These are phyloP conservation scores for Osmerus mordax DNA, from an alignment of 2,113 vertebrate genomes.

Conservation along the genomic window DNA sequence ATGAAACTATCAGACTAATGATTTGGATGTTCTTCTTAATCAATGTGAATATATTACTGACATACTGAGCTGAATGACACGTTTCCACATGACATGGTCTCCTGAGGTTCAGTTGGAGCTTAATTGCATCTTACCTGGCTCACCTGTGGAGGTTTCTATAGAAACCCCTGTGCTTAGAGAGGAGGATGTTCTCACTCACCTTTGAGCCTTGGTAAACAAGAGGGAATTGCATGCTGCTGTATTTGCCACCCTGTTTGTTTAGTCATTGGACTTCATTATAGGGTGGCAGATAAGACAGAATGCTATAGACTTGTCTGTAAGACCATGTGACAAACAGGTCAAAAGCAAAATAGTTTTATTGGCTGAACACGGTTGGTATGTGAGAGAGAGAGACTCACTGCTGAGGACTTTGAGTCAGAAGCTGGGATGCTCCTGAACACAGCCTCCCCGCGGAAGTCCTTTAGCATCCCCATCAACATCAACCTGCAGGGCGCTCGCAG, in stretches of 20 bases:
- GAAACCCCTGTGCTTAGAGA: slow-evolving; percentile 55
- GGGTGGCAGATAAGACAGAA: background rate
- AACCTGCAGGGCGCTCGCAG: slow-evolving; percentile 74
- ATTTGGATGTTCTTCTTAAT: too few relatives aligned
- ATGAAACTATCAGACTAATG: too few relatives aligned
- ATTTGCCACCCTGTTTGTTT: slow-evolving; percentile 11
- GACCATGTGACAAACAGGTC: too few relatives aligned
- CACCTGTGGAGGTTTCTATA: slow-evolving; percentile 68
- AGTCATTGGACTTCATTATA: background rate
- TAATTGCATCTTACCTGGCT: slow-evolving; percentile 64
- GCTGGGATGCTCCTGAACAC: slow-evolving; percentile 61
- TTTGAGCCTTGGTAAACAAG: slow-evolving; percentile 64
- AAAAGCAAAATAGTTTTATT: slow-evolving; percentile 6
- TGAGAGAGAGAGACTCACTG: background rate
- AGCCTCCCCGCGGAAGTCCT: slow-evolving; percentile 68
- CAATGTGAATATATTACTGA: background rate
- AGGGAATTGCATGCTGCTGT: slow-evolving; percentile 30
- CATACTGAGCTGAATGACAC: background rate
- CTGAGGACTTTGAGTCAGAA: slow-evolving; percentile 13
- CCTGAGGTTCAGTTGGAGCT: slow-evolving; percentile 54
- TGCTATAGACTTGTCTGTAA: too few relatives aligned
- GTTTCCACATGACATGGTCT: too few relatives aligned
- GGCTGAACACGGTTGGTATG: background rate
- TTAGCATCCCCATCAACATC: slow-evolving; percentile 78
- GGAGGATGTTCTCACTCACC: slow-evolving; percentile 56